Conservation (phyloP, 2,797 vertebrate species). For the Propithecus perrieri region DNA sequence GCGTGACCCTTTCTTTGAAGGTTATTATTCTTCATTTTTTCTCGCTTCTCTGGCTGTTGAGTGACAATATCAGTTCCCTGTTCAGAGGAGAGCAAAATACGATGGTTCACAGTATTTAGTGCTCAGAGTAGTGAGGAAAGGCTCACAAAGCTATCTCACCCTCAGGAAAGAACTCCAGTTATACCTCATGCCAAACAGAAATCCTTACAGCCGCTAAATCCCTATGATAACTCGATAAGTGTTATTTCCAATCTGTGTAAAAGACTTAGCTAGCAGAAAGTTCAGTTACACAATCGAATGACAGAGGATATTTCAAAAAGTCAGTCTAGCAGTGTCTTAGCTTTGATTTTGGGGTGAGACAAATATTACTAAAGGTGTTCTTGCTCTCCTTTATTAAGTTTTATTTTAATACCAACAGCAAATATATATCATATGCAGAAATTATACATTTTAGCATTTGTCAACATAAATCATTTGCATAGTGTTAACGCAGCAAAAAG, state of each 20-base stretch:
- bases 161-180: neutral
- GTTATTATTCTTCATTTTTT: neutral
- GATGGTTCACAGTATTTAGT: neutral
- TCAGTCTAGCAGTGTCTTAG: neutral
- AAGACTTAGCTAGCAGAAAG: neutral
- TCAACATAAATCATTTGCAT: neutral
- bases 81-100: neutral
- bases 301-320: conserved; percentile 28
- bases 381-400: conserved; percentile 1
- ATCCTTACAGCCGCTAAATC: neutral
- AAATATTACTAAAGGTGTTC: conserved; percentile 17
- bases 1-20: neutral
- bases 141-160: neutral
- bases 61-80: neutral
- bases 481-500: neutral
- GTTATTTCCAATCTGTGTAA: neutral
- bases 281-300: neutral
- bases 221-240: neutral
- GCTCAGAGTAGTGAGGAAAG: neutral
- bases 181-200: neutral
- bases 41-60: neutral
- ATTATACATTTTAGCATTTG: conserved; percentile 53
- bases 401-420: conserved; percentile 53
- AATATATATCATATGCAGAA: conserved; percentile 51
- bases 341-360: neutral